phyloP scores from a whole-genome alignment of 1,140 invertebrate genomes.

The Zelostemma sp. region DNA sequence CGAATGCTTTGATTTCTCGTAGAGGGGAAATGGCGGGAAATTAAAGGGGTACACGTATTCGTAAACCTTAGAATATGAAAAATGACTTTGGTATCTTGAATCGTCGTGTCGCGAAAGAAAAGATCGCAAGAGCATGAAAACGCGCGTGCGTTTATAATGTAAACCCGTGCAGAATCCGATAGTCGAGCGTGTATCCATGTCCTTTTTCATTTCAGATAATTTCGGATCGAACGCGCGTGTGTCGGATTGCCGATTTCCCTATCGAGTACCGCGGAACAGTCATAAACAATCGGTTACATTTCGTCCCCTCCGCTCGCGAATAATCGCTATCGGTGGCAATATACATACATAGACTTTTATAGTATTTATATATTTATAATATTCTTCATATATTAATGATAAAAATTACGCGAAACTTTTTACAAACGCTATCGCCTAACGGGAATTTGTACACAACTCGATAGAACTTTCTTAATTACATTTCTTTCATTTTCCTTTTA shows the following conservation, averaged over 20 bases:
- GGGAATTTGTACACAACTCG: slow-evolving; percentile 66
- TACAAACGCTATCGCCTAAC: slow-evolving; percentile 64
- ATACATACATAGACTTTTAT: slow-evolving; percentile 35
- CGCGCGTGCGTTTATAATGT: no score
- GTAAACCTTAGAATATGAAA: slow-evolving; percentile 45
- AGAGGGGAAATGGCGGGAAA: slow-evolving; percentile 35
- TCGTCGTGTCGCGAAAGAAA: background rate
- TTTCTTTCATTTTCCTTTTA: slow-evolving; percentile 34
- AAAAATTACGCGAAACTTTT: slow-evolving; percentile 60
- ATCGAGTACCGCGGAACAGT: slow-evolving; percentile 34
- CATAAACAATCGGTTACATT: slow-evolving; percentile 40
- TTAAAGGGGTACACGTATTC: slow-evolving; percentile 59
- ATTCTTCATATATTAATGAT: slow-evolving; percentile 53
- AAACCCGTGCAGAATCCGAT: no score
- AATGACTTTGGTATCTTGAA: background rate
- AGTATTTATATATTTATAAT: slow-evolving; percentile 51
- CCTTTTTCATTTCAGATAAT: slow-evolving; percentile 12
- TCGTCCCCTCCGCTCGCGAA: slow-evolving; percentile 10
- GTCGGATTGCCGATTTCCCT: slow-evolving; percentile 32
- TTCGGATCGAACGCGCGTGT: slow-evolving; percentile 22
- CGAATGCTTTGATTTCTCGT: no score
- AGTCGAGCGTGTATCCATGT: slow-evolving; percentile 6
- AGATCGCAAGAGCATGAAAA: slow-evolving; percentile 4
- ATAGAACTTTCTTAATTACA: slow-evolving; percentile 60
- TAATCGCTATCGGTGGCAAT: slow-evolving; percentile 35